phyloP scores from a whole-genome alignment of 2,888 invertebrate genomes.

The Hypselothyrea guttata region DNA sequence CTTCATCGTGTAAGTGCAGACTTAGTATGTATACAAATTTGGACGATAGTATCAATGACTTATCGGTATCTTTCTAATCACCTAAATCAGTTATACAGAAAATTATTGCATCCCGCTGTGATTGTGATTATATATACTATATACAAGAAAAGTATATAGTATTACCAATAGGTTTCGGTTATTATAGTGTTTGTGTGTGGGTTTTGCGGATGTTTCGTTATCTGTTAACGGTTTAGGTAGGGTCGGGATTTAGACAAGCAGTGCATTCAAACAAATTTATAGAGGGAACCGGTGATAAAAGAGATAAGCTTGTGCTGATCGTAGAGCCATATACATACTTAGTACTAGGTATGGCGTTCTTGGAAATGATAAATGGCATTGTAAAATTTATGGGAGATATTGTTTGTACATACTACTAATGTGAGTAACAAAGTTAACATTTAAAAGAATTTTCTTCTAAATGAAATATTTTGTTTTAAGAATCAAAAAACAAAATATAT shows the following conservation, averaged over 20 bases:
- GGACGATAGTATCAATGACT: too few relatives aligned
- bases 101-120: conserved; percentile 17
- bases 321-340: too few relatives aligned
- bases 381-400: too few relatives aligned
- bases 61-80: conserved; percentile 11
- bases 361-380: not conserved
- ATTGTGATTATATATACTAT: conserved; percentile 22
- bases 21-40: too few relatives aligned
- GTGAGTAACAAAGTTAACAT: not conserved
- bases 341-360: not conserved
- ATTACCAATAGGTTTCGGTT: conserved; percentile 11
- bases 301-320: conserved; percentile 7
- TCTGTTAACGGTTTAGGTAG: conserved; percentile 26
- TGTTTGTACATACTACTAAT: not conserved
- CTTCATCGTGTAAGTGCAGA: too few relatives aligned
- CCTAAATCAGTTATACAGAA: conserved; percentile 3
- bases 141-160: conserved; percentile 6
- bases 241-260: conserved; percentile 14
- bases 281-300: conserved; percentile 9
- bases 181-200: conserved; percentile 14
- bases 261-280: conserved; percentile 18
- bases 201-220: conserved; percentile 18
- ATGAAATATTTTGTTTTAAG: too few relatives aligned
- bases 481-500: too few relatives aligned
- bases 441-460: not conserved